phyloP scores from a whole-genome alignment of 2,888 invertebrate genomes.

The Lapara coniferarum region DNA sequence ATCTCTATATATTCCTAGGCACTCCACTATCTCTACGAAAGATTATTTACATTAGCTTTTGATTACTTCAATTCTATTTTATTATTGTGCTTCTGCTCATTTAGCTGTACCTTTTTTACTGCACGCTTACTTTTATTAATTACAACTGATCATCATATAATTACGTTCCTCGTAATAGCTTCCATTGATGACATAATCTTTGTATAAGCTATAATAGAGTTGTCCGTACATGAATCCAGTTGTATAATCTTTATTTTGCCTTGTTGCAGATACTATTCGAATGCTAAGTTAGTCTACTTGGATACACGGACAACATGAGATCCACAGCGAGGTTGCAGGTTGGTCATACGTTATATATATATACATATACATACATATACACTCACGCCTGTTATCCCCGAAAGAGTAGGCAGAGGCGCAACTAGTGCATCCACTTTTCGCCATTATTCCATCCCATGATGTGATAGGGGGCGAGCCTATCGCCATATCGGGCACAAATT shows the following conservation, averaged over 20 bases:
- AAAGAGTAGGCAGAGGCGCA: too few relatives aligned
- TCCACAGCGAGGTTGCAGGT: slow-evolving; percentile 69
- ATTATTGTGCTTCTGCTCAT: background rate
- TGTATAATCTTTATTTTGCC: slow-evolving; percentile 24
- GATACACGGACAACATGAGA: slow-evolving; percentile 57
- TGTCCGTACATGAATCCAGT: background rate
- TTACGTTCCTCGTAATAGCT: background rate
- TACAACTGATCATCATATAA: background rate
- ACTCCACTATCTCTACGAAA: too few relatives aligned
- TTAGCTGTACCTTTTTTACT: background rate
- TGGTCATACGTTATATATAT: slow-evolving; percentile 35
- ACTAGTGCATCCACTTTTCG: too few relatives aligned
- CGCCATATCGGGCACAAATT: too few relatives aligned
- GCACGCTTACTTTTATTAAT: background rate
- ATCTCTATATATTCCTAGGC: too few relatives aligned
- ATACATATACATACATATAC: too few relatives aligned
- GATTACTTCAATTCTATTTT: too few relatives aligned
- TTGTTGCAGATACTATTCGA: slow-evolving; percentile 63
- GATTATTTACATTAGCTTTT: too few relatives aligned
- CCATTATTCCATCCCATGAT: too few relatives aligned
- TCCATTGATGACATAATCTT: background rate
- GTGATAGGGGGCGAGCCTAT: too few relatives aligned
- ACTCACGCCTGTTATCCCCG: too few relatives aligned
- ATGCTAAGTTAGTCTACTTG: slow-evolving; percentile 56
- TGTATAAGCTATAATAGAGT: background rate